phyloP scores from a whole-genome alignment of 2,113 vertebrate genomes.

The Fukomys damarensis region DNA sequence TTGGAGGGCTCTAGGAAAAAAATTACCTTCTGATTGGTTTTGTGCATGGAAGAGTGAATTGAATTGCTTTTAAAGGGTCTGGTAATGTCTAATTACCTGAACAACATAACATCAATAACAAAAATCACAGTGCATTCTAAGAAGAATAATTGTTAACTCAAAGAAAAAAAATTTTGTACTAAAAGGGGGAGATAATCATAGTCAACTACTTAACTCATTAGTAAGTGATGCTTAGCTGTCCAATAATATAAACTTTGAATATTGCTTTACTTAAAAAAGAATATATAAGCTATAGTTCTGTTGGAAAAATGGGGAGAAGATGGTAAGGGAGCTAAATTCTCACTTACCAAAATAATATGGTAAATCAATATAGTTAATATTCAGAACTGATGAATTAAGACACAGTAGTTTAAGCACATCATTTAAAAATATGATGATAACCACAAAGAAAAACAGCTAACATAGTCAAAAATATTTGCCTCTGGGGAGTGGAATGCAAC shows the following conservation, averaged over 20 bases:
- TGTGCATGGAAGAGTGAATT: not conserved
- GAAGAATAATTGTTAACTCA: not conserved
- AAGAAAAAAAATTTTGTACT: not conserved
- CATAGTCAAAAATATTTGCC: constrained; percentile 51
- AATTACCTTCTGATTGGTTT: not conserved
- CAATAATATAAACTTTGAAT: constrained; percentile 15
- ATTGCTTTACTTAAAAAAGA: constrained; percentile 41
- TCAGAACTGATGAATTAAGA: constrained; percentile 8
- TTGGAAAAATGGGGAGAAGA: constrained; percentile 12
- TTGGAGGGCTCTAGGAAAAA: not conserved
- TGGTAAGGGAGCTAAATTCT: constrained; percentile 25
- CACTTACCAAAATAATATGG: not conserved
- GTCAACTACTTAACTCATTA: not conserved
- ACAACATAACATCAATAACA: not conserved
- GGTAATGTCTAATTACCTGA: not conserved
- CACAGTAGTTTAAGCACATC: not conserved
- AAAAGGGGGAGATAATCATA: not conserved
- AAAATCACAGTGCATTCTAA: not conserved
- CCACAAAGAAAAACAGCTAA: constrained; percentile 47
- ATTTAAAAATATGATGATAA: constrained; percentile 58
- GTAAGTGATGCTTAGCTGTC: not conserved
- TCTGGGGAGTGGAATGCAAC: not conserved
- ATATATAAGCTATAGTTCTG: not conserved
- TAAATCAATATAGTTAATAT: constrained; percentile 33
- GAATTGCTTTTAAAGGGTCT: not conserved